Base-by-base conservation (phyloP, 2,888 invertebrate genomes). In the Sarcophaga subvicina region DNA sequence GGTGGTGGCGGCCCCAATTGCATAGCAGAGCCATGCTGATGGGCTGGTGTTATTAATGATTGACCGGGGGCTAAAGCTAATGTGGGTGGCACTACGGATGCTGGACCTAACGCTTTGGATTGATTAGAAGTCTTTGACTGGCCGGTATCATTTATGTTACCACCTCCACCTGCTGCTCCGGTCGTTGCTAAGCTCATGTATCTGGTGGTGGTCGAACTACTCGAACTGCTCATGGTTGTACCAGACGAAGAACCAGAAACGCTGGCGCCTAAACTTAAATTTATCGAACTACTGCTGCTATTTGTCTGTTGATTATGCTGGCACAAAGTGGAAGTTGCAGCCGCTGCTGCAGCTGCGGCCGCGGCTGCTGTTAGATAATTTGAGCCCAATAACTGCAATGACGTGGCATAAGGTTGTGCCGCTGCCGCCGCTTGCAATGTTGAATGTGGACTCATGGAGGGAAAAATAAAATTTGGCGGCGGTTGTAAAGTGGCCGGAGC, bases 301-400 rank as follows among this genome's bases (percentile, higher is more conserved):
- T 96, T 96, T 90, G 95, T 96, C 67, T 90, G 91, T 62, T 91
- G 91, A 10, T 96, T 96, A 90, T 96, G 96, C 90, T 94, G 92
- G 83, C 95, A 95, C n/a, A 95, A 94, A 12, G 91, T 90, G 25
- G 92, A 91, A 62, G 94, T 93, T 87, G 94, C 94, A 5, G 93
- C 92, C 2, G 91, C 90, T 25, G 90, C 90, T 11, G 93, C 93
- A 37, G 91, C 90, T 49, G 91, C 90, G 5, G 92, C 91, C 27
- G 89, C 88, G 14, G 89, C 88, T 2, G 96, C 95, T 12, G 94
- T 92, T 89, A 94, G 93, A 88, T 96, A 95, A 62, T 96, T 95
- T 37, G 95, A 94, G 86, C 94, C 93, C 77, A 95, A 93, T 49
- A 96, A 94, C 82, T 96, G 95, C 62, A 96, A 94, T 12, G 96